phyloP scores from a whole-genome alignment of 2,113 vertebrate species.

The Progne subis region DNA sequence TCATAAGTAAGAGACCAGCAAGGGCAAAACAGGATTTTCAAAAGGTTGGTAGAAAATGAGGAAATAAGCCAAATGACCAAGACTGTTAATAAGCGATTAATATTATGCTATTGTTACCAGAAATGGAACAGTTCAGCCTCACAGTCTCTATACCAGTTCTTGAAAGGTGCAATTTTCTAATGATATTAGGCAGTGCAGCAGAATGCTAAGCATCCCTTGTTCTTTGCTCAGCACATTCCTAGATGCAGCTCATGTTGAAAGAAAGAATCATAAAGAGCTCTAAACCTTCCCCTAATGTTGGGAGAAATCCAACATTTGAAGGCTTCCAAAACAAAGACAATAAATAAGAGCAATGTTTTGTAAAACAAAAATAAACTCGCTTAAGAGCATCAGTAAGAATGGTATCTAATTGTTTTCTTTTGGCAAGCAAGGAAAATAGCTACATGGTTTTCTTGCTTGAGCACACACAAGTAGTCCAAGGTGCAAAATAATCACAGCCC shows the following conservation, averaged over 20 bases:
- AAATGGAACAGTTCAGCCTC: not conserved
- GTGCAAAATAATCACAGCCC: not conserved
- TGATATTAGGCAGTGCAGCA: not conserved
- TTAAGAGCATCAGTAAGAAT: not conserved
- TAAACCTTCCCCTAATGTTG: not conserved
- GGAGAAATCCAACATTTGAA: not conserved
- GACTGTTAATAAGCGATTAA: not conserved
- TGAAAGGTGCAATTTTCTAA: not conserved
- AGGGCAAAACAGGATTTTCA: not conserved
- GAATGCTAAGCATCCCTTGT: not conserved
- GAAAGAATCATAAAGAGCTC: not conserved
- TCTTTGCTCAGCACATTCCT: slow-evolving; percentile 1
- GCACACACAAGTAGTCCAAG: slow-evolving; percentile 24
- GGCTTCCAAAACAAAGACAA: slow-evolving; percentile 2
- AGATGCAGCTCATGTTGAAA: not conserved
- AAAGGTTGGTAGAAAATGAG: not conserved
- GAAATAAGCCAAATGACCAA: not conserved
- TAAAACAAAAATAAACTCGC: not conserved
- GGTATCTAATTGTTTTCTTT: not conserved
- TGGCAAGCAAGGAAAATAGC: not conserved
- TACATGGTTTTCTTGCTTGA: slow-evolving; percentile 33
- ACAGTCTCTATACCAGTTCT: not conserved
- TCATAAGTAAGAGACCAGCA: not conserved
- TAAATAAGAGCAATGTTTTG: slow-evolving; percentile 3
- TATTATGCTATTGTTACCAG: not conserved